Conservation (phyloP, 2,113 vertebrate genomes). For the Ceyx melanurus region DNA sequence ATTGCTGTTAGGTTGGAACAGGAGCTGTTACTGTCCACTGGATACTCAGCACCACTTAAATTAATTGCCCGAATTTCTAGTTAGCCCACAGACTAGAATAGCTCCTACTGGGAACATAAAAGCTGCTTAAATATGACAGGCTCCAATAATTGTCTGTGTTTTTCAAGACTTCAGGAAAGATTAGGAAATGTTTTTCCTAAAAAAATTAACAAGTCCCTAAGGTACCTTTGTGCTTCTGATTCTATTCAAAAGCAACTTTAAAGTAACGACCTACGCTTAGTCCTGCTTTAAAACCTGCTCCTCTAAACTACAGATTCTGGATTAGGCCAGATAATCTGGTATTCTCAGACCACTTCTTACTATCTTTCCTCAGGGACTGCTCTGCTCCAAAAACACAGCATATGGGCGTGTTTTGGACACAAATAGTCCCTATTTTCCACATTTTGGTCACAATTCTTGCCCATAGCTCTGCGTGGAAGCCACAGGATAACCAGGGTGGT, state of each 20-base stretch:
- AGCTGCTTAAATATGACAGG: constrained; percentile 14
- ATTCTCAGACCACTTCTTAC: background rate
- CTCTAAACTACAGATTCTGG: background rate
- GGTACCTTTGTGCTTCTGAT: background rate
- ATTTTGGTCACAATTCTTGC: background rate
- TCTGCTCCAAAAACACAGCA: background rate
- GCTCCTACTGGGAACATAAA: constrained; percentile 39
- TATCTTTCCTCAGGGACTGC: background rate
- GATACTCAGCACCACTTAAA: constrained; percentile 43
- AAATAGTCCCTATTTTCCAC: background rate
- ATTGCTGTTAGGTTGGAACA: constrained; percentile 34
- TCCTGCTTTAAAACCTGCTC: background rate
- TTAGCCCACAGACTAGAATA: constrained; percentile 40
- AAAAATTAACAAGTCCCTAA: background rate
- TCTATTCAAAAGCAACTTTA: background rate
- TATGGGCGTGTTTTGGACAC: too few species aligned
- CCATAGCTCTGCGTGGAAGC: background rate
- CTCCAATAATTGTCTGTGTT: background rate
- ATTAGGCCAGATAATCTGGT: background rate
- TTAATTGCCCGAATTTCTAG: constrained; percentile 57
- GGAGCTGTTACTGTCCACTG: background rate
- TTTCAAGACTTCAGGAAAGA: constrained; percentile 47
- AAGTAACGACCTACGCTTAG: background rate
- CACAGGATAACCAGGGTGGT: background rate
- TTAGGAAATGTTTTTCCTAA: background rate